Percentiles rank a stretch among this genome's conserved stretches.
phyloP scores from a whole-genome alignment of 2,113 vertebrate species.

The Limanda limanda region DNA sequence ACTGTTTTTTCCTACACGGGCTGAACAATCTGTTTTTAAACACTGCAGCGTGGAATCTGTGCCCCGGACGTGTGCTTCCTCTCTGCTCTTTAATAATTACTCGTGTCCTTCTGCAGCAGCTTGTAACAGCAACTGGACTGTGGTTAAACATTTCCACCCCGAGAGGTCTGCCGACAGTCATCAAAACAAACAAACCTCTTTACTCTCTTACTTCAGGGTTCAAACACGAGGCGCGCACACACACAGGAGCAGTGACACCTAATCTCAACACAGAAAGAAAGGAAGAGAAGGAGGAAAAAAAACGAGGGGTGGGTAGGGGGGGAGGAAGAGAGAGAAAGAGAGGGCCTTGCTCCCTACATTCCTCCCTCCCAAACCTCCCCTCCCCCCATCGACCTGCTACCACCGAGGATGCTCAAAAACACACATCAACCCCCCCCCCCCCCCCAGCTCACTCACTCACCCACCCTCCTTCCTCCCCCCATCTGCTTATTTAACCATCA shows the following conservation, averaged over 20 bases:
- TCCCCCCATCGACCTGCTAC: slow-evolving; percentile 83
- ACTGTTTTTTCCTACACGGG: not conserved
- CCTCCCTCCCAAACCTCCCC: slow-evolving; percentile 84
- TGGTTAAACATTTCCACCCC: slow-evolving; percentile 70
- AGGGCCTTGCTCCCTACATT: slow-evolving; percentile 89
- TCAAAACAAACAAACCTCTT: slow-evolving; percentile 72
- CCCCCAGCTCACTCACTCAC: too few relatives aligned
- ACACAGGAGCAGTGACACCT: slow-evolving; percentile 68
- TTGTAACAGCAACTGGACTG: slow-evolving; percentile 60
- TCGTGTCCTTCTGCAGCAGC: slow-evolving; percentile 44
- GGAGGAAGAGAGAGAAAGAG: slow-evolving; percentile 36
- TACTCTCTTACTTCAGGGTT: slow-evolving; percentile 54
- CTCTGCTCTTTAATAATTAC: slow-evolving; percentile 56
- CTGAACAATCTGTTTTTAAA: not conserved
- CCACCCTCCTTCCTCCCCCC: not conserved
- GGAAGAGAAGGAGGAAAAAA: not conserved
- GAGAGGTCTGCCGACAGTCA: slow-evolving; percentile 57
- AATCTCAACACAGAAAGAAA: slow-evolving; percentile 61
- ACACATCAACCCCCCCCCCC: slow-evolving; percentile 45
- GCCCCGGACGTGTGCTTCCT: slow-evolving; percentile 5
- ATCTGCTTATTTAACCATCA: slow-evolving; percentile 56
- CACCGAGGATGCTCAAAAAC: slow-evolving; percentile 82
- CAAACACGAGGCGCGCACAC: slow-evolving; percentile 49
- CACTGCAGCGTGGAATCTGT: slow-evolving; percentile 12
- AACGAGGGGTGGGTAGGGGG: slow-evolving; percentile 64